phyloP scores from a whole-genome alignment of 2,888 invertebrate species.

The Apoda limacodes region DNA sequence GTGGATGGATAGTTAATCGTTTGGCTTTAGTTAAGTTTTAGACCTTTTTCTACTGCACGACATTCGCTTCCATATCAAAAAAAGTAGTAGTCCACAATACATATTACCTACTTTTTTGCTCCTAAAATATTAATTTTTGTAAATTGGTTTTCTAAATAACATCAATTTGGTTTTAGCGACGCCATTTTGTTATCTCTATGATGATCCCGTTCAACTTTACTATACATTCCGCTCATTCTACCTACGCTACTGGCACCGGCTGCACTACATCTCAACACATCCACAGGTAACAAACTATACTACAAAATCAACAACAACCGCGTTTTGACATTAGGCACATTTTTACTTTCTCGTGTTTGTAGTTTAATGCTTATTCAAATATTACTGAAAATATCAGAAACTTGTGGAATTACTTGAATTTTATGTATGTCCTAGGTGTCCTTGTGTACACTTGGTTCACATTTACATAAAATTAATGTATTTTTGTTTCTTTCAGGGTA shows the following conservation, averaged over 20 bases:
- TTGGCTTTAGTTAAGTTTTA: neutral
- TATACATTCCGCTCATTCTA: constrained; percentile 93
- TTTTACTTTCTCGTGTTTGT: too few species aligned
- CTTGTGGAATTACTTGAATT: too few species aligned
- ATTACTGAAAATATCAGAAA: neutral
- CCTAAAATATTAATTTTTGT: too few species aligned
- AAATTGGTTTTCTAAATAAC: neutral
- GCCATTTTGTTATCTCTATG: constrained; percentile 93
- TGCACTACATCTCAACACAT: constrained; percentile 93
- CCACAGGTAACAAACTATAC: too few species aligned
- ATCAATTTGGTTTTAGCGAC: constrained; percentile 74
- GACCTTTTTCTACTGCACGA: neutral
- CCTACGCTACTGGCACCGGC: constrained; percentile 89
- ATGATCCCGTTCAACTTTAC: constrained; percentile 88
- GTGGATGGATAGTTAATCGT: neutral
- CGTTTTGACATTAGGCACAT: too few species aligned
- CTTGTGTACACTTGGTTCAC: constrained; percentile 1
- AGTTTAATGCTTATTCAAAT: neutral
- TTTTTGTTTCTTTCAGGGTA: constrained; percentile 70
- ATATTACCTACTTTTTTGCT: too few species aligned
- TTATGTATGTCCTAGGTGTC: neutral
- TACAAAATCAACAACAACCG: too few species aligned
- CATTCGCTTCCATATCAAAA: too few species aligned
- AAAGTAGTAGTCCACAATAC: too few species aligned
- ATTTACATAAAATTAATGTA: neutral